Conservation (phyloP, 2,888 invertebrate species). For the Allygus modestus region DNA sequence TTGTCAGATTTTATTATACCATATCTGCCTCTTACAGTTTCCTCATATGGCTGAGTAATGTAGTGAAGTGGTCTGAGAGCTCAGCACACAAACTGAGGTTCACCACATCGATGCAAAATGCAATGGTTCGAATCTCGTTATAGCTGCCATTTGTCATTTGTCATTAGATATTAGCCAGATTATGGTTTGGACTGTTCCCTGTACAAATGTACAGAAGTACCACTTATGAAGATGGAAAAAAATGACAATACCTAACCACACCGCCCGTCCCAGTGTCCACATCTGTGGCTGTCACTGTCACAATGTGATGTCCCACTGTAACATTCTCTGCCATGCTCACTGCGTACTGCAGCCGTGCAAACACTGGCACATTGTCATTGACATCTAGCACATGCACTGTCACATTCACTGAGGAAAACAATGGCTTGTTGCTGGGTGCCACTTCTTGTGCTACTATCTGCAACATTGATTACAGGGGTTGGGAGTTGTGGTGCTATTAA, state of each 20-base stretch:
- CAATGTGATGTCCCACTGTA: conserved; percentile 83
- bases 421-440: conserved; percentile 83
- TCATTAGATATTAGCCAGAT: no score
- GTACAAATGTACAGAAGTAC: no score
- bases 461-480: conserved; percentile 71
- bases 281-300: conserved; percentile 82
- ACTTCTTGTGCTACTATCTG: conserved; percentile 90
- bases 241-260: conserved; percentile 75
- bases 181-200: no score
- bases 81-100: no score
- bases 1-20: no score
- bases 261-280: conserved; percentile 88
- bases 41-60: no score
- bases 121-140: no score
- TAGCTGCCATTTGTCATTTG: no score
- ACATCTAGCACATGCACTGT: conserved; percentile 89
- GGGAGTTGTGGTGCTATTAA: conserved; percentile 35
- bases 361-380: conserved; percentile 93
- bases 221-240: no score
- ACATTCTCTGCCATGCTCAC: conserved; percentile 89
- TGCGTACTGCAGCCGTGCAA: conserved; percentile 84
- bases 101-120: no score
- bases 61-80: no score
- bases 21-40: no score
- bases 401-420: conserved; percentile 85